phyloP scores from a whole-genome alignment of 2,113 vertebrate genomes.

The Paradoxurus hermaphroditus region DNA sequence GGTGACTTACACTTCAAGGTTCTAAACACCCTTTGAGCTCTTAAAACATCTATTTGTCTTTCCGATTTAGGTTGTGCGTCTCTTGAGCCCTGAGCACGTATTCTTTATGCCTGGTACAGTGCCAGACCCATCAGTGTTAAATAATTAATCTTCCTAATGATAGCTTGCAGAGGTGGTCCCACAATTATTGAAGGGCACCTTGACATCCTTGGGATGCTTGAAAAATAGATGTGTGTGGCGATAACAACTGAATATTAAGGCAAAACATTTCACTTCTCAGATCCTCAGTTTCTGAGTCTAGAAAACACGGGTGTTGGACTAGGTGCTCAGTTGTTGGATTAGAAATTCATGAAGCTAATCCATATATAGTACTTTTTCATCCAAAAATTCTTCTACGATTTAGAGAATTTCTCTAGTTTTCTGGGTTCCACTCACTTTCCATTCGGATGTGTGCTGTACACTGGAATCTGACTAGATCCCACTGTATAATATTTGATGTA shows the following conservation, averaged over 20 bases:
- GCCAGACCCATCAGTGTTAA: slow-evolving; percentile 52
- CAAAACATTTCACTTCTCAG: background rate
- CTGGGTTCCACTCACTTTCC: background rate
- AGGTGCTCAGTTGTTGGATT: background rate
- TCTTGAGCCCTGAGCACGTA: slow-evolving; percentile 33
- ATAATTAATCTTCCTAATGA: slow-evolving; percentile 63
- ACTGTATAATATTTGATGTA: background rate
- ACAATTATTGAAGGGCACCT: slow-evolving; percentile 37
- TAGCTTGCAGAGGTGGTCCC: background rate
- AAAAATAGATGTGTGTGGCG: background rate
- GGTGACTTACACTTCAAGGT: slow-evolving; percentile 44
- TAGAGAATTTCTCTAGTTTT: background rate
- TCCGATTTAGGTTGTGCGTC: slow-evolving; percentile 43
- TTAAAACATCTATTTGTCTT: slow-evolving; percentile 55
- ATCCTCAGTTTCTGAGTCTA: background rate
- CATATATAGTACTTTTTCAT: background rate
- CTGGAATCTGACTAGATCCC: background rate
- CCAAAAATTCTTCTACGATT: background rate
- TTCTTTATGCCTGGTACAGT: slow-evolving; percentile 37
- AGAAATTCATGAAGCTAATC: background rate
- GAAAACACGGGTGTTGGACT: background rate
- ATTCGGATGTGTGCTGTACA: background rate
- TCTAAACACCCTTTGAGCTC: slow-evolving; percentile 26
- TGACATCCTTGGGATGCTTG: background rate
- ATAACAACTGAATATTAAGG: background rate